Conservation (phyloP, 2,797 vertebrate species). For the Hozukius guyotensis region DNA sequence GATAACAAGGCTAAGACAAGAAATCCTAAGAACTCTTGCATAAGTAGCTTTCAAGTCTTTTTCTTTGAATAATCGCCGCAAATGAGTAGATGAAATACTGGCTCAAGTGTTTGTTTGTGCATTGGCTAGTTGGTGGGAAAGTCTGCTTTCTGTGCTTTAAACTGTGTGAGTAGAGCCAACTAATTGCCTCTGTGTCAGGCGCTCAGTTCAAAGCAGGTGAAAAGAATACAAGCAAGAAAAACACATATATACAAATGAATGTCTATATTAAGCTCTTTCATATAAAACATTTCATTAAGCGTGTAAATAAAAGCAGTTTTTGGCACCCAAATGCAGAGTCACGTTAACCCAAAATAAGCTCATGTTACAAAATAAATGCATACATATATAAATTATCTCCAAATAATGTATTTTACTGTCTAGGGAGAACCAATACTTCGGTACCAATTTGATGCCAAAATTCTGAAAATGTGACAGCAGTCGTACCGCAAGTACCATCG, state of each 20-base stretch:
- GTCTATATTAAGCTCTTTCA: not conserved
- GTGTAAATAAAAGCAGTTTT: not conserved
- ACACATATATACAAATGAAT: not conserved
- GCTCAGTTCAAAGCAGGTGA: not conserved
- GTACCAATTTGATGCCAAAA: not conserved
- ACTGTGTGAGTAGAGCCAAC: not conserved
- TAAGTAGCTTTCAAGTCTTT: conserved; percentile 70
- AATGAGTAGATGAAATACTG: conserved; percentile 66
- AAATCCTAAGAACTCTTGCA: conserved; percentile 59
- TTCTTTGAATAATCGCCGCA: conserved; percentile 58
- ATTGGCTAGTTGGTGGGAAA: conserved; percentile 44
- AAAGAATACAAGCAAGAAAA: not conserved
- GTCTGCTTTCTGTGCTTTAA: conserved; percentile 19
- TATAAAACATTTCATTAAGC: not conserved
- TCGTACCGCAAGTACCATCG: not conserved
- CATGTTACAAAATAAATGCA: not conserved
- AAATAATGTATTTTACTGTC: not conserved
- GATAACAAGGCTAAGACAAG: conserved; percentile 52
- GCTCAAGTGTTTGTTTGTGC: conserved; percentile 52
- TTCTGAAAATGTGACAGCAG: not conserved
- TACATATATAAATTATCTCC: not conserved
- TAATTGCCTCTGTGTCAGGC: conserved; percentile 4
- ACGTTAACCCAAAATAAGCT: not conserved
- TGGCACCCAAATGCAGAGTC: not conserved
- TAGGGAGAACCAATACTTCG: not conserved